Evolutionary conservation across 1,140 invertebrate genomes (phyloP).

Genomic region (Hylaeus anthracinus): DNA sequence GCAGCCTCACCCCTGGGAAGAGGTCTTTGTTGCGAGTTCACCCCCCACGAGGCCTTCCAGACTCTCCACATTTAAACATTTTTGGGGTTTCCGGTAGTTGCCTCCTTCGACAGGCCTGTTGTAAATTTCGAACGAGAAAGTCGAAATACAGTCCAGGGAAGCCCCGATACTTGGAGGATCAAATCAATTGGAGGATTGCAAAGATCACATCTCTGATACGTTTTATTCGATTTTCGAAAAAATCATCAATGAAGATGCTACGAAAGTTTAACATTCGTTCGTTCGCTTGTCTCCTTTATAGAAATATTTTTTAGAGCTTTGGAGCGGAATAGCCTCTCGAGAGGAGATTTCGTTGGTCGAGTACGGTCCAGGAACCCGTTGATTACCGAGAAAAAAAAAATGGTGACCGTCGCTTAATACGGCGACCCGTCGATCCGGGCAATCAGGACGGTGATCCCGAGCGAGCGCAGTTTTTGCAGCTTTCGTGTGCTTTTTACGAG

Average conservation of each 20-base stretch:
- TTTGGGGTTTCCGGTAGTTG: not conserved
- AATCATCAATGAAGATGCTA: too few relatives aligned
- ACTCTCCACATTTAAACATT: not conserved
- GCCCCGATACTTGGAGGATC: too few relatives aligned
- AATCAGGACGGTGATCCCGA: constrained; percentile 17
- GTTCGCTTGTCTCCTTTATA: too few relatives aligned
- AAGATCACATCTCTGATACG: too few relatives aligned
- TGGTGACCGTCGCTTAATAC: constrained; percentile 27
- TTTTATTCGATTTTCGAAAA: too few relatives aligned
- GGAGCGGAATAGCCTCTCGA: too few relatives aligned
- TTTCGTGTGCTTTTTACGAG: constrained; percentile 41
- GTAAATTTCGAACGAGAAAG: too few relatives aligned
- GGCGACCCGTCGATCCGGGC: not conserved
- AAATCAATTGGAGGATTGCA: too few relatives aligned
- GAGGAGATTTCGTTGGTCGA: not conserved
- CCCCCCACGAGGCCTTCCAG: too few relatives aligned
- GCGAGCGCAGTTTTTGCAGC: constrained; percentile 26
- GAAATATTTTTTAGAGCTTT: too few relatives aligned
- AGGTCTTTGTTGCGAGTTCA: not conserved
- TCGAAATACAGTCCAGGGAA: too few relatives aligned
- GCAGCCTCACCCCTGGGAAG: not conserved
- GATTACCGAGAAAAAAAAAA: constrained; percentile 7
- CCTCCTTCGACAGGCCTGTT: not conserved
- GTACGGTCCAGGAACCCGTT: constrained; percentile 1
- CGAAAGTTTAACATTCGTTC: too few relatives aligned